Evolutionary conservation across 2,113 vertebrate genomes (phyloP), one percentile per base, ranked within the genome.

Genomic region (Promerops cafer): DNA sequence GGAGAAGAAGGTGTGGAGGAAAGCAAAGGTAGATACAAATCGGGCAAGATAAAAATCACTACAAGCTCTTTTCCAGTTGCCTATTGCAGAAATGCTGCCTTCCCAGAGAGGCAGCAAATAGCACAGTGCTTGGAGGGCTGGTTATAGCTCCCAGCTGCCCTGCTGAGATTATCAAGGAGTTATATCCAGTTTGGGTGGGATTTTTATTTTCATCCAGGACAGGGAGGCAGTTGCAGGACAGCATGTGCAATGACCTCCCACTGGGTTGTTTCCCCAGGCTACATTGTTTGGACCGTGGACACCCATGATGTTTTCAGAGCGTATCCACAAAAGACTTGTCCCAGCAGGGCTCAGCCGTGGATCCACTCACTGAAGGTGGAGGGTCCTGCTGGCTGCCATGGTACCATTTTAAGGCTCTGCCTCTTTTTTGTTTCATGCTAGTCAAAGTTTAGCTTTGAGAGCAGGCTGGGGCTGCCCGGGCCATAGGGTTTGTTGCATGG

Each of bases 141-240:
- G 26, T 93, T 85, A 69, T 83, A 95, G 90, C 78, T 90, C 63
- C 88, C 88, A 90, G 79, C 96, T 93, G 88, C 88, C 66, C 37
- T 1, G 4, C 78, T 26, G 77, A 80, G 92, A 79, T 94, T 85
- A 92, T 85, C 61, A 2, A 45, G 75, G 59, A 77, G 37, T 88
- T 97, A 59, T 47, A 87, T 90, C 71, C 71, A 86, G 70, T 90
- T 76, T 45, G 79, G 90, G 70, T 45, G 79, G 88, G 70, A 80
- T 78, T 93, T 91, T 87, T 86, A 88, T 94, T 95, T 92, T 83
- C 82, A 86, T 74, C 66, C 31, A 33, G 70, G 57, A 72, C 57
- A 70, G 40, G 23, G 28, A 90, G 50, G 77, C 70, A 26, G 40
- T 76, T 93, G 54, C 40, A 45, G 76, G 63, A 59, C 59, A 50